Conservation (phyloP, 2,888 invertebrate species). For the Suillia variegata region DNA sequence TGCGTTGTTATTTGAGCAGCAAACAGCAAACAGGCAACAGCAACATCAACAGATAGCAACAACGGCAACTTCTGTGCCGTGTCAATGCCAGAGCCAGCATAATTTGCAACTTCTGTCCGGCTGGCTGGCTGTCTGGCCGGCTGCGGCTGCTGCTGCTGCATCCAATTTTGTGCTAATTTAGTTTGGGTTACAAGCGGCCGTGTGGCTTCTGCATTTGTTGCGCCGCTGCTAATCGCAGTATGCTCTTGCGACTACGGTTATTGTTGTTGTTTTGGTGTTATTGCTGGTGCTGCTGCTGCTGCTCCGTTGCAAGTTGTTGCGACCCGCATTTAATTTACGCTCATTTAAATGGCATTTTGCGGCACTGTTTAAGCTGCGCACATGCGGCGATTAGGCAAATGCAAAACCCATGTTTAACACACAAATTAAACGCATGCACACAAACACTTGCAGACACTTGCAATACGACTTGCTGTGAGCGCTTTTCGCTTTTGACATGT, state of each 20-base stretch:
- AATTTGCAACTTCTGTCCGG: slow-evolving; percentile 39
- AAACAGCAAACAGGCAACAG: slow-evolving; percentile 15
- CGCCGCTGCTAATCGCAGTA: not conserved
- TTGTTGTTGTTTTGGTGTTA: not conserved
- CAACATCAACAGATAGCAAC: slow-evolving; percentile 6
- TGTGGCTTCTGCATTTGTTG: not conserved
- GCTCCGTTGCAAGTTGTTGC: slow-evolving; percentile 21
- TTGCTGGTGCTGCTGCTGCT: too few relatives aligned
- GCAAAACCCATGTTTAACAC: slow-evolving; percentile 48
- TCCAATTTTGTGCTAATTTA: slow-evolving; percentile 47
- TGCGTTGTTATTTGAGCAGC: slow-evolving; percentile 27
- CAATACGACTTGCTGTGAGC: not conserved
- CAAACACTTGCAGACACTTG: not conserved
- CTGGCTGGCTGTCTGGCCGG: not conserved
- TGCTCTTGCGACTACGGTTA: slow-evolving; percentile 22
- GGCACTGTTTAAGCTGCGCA: slow-evolving; percentile 11
- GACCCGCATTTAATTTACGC: slow-evolving; percentile 55
- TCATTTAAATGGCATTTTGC: slow-evolving; percentile 47
- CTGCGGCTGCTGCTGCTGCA: slow-evolving; percentile 20
- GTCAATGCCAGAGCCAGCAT: slow-evolving; percentile 57
- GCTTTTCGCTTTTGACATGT: slow-evolving; percentile 24
- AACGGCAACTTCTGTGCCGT: slow-evolving; percentile 26
- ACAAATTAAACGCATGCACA: slow-evolving; percentile 6
- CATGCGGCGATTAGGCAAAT: slow-evolving; percentile 37
- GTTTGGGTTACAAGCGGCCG: slow-evolving; percentile 37